Percentiles rank a stretch among this genome's conserved stretches.
Evolutionary conservation across 2,888 invertebrate genomes (phyloP).

Genomic region (Tetranychus piercei): DNA sequence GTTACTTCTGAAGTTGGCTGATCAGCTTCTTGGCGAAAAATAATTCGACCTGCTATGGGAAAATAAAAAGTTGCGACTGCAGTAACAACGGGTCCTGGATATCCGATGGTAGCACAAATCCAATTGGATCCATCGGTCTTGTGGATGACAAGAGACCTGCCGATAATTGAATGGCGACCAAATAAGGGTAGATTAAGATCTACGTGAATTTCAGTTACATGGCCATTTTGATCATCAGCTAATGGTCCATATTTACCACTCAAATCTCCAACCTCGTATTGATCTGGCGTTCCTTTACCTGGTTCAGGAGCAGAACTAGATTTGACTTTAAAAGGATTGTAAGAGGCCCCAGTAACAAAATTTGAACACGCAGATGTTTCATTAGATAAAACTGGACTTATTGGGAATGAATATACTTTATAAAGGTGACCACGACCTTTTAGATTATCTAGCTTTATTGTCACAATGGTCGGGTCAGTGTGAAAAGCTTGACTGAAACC

Average conservation of each 20-base stretch:
- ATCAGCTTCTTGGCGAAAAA: slow-evolving; percentile 46
- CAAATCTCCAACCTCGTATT: slow-evolving; percentile 71
- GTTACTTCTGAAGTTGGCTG: slow-evolving; percentile 67
- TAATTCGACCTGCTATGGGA: slow-evolving; percentile 64
- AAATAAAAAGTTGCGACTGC: slow-evolving; percentile 65
- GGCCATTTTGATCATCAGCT: slow-evolving; percentile 22
- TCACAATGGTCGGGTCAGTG: slow-evolving; percentile 43
- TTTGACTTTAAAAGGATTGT: slow-evolving; percentile 44
- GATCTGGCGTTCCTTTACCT: slow-evolving; percentile 58
- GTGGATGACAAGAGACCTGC: slow-evolving; percentile 58
- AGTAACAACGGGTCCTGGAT: slow-evolving; percentile 44
- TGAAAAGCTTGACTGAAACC: slow-evolving; percentile 57
- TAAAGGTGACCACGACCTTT: slow-evolving; percentile 32
- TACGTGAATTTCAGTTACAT: slow-evolving; percentile 41
- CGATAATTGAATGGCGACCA: slow-evolving; percentile 56
- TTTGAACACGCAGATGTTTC: slow-evolving; percentile 40
- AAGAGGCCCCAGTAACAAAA: slow-evolving; percentile 46
- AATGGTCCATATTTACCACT: slow-evolving; percentile 51
- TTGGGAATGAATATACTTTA: slow-evolving; percentile 36
- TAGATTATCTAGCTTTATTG: slow-evolving; percentile 39
- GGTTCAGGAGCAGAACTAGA: slow-evolving; percentile 27
- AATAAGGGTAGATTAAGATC: slow-evolving; percentile 67
- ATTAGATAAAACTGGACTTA: slow-evolving; percentile 27
- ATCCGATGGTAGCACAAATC: slow-evolving; percentile 36
- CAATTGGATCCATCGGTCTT: slow-evolving; percentile 28